Conservation (phyloP, 2,888 invertebrate species). For the Galeruca laticollis region DNA sequence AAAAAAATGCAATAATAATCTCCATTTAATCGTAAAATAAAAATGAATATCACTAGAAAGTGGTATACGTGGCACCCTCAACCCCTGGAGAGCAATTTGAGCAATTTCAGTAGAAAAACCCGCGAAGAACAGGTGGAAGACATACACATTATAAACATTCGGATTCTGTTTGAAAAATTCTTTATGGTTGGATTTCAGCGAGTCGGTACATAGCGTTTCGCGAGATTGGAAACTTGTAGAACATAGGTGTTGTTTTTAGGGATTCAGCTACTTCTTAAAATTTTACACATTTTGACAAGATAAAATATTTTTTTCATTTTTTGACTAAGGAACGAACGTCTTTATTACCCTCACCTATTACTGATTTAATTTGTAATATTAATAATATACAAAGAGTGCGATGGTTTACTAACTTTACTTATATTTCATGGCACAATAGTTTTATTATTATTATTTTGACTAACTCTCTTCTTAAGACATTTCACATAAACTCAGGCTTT, state of each 20-base stretch:
- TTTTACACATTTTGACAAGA: background rate
- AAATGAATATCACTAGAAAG: constrained; percentile 18
- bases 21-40: constrained; percentile 40
- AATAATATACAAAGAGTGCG: too few species aligned
- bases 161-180: constrained; percentile 60
- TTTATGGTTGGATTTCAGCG: constrained; percentile 58
- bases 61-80: background rate
- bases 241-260: constrained; percentile 8
- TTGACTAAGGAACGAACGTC: too few species aligned
- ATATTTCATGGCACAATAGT: too few species aligned
- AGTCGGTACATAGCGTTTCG: constrained; percentile 48
- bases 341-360: too few species aligned
- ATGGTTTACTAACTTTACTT: too few species aligned
- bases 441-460: too few species aligned
- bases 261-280: too few species aligned
- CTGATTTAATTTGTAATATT: too few species aligned
- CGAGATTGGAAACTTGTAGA: constrained; percentile 54
- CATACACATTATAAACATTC: constrained; percentile 61
- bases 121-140: constrained; percentile 62
- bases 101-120: constrained; percentile 48
- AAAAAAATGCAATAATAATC: constrained; percentile 28
- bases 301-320: background rate
- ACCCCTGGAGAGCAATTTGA: constrained; percentile 48
- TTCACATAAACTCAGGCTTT: too few species aligned
- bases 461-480: too few species aligned